Evolutionary conservation across 1,140 invertebrate genomes (phyloP), one percentile per base, ranked within the genome.

Genomic region (Acromyrmex heyeri): DNA sequence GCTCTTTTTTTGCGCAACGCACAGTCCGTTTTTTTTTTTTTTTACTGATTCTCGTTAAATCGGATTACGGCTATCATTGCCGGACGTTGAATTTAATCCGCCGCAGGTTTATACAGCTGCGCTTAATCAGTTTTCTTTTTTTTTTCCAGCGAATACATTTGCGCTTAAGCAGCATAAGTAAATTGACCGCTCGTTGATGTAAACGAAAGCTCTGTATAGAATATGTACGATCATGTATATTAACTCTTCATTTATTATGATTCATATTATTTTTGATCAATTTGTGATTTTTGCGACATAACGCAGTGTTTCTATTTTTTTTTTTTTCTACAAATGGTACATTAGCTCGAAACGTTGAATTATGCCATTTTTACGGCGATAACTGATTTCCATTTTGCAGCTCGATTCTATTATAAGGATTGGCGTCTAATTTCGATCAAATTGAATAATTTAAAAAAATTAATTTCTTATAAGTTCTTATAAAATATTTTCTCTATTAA

Each of bases 61-160:
- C 69, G 87, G 85, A 88, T 89, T 88, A 89, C 83, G 38, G 78
- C 87, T 62, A 76, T 48, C n/a, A 87, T 73, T 79, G 48, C 57
- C 34, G 75, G 48, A 55, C 65, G 73, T 50, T 34, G 55, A 64
- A 79, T 50, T 70, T 64, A 72, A 79, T 72, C 73, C 16, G 21
- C 16, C 86, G 12, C 62, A 44, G 61, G 50, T 83, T 83, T 83
- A 83, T 70, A 73, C 79, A 83, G 79, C 79, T 62, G 79, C 69
- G 79, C 69, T 83, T 83, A 83, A 83, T 83, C 79, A 83, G 79
- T 73, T 73, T 83, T 34, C 38, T 53, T 50, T 75, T 83, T 24
- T 24, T 59, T 73, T 61, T 14, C 21, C 38, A 5, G 10, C 55
- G 38, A 75, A 83, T 83, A 75, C 55, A 83, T 75, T 75, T 10